These are phyloP conservation scores for Ancistrus triradiatus DNA, from an alignment of 2,113 vertebrate species.

Conservation along the genomic window DNA sequence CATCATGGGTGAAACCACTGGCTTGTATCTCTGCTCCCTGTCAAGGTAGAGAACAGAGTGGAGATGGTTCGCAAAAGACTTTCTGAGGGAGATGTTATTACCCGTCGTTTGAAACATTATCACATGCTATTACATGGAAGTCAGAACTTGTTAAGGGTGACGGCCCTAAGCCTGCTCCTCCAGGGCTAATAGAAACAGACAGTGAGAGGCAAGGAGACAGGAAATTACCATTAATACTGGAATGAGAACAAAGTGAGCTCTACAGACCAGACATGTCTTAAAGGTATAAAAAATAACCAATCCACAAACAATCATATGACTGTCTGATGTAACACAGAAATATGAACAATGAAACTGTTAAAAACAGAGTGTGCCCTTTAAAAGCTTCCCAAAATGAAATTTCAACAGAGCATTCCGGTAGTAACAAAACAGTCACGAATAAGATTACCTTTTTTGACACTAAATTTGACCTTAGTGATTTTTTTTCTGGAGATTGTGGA, in stretches of 20 bases:
- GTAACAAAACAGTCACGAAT: no score
- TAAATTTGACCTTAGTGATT: no score
- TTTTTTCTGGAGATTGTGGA: no score
- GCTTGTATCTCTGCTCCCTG: not conserved
- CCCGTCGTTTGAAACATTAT: slow-evolving; percentile 61
- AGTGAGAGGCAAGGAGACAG: slow-evolving; percentile 27
- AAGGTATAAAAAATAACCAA: not conserved
- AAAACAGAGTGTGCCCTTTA: no score
- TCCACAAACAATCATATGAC: no score
- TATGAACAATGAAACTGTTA: no score
- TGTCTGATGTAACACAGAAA: no score
- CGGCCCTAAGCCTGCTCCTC: slow-evolving; percentile 42
- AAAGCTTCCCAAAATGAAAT: no score
- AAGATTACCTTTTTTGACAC: no score
- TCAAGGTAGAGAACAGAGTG: slow-evolving; percentile 24
- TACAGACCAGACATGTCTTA: not conserved
- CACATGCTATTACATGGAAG: slow-evolving; percentile 60
- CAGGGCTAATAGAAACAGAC: slow-evolving; percentile 11
- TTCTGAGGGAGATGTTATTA: slow-evolving; percentile 59
- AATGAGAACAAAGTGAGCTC: not conserved
- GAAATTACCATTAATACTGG: slow-evolving; percentile 19
- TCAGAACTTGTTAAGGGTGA: slow-evolving; percentile 61
- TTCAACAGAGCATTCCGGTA: no score
- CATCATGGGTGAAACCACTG: slow-evolving; percentile 15
- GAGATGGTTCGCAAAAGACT: slow-evolving; percentile 57